Evolutionary conservation across 2,797 vertebrate species (phyloP).

Genomic region (Buphagus erythrorhynchus): DNA sequence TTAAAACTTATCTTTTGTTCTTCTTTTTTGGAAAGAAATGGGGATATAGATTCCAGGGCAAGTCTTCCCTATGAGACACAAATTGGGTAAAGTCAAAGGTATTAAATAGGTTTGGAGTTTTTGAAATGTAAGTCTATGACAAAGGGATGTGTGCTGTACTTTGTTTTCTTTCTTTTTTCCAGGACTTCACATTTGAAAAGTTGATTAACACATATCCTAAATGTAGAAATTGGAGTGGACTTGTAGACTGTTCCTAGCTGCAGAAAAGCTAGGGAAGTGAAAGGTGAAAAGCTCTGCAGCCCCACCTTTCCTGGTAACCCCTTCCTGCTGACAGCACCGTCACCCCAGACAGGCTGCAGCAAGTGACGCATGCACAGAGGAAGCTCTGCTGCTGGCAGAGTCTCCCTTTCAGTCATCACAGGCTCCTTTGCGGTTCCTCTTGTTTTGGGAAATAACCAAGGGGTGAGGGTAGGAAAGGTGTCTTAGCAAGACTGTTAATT

Average conservation of each 20-base stretch:
- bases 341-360: slow-evolving; percentile 1
- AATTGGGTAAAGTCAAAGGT: background rate
- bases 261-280: background rate
- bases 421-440: background rate
- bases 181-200: background rate
- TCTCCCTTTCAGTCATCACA: background rate
- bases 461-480: background rate
- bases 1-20: slow-evolving; percentile 66
- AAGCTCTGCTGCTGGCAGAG: background rate
- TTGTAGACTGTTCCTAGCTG: background rate
- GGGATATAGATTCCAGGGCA: slow-evolving; percentile 12
- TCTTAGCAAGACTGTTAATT: background rate
- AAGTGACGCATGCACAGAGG: background rate
- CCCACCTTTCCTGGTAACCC: background rate
- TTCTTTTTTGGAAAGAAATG: slow-evolving; percentile 47
- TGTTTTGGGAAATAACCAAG: background rate
- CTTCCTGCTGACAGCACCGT: background rate
- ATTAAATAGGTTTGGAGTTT: background rate
- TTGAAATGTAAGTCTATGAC: background rate
- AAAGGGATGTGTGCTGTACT: background rate
- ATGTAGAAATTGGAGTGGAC: background rate
- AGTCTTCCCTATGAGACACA: background rate
- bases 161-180: background rate
- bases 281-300: slow-evolving; percentile 18
- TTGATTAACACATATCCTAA: background rate